Percentiles rank a stretch among this genome's conserved stretches.
Evolutionary conservation across 2,797 vertebrate species (phyloP).

Genomic region (Hafferia zeledoni): DNA sequence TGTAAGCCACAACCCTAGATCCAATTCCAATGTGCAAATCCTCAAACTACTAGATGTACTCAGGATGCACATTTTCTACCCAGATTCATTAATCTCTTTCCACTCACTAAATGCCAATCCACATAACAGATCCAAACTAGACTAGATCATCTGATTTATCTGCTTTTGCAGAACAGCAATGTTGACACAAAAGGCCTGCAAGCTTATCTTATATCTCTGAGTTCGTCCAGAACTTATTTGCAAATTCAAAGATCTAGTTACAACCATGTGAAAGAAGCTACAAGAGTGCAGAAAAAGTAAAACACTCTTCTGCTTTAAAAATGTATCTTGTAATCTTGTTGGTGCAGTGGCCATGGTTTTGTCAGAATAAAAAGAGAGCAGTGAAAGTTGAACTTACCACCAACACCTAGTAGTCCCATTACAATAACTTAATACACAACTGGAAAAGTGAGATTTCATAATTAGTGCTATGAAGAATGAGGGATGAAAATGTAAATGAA

Average conservation of each 20-base stretch:
- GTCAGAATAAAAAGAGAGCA: fast-evolving
- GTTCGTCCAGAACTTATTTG: neutral
- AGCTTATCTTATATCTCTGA: neutral
- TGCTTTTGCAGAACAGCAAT: neutral
- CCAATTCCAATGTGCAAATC: neutral
- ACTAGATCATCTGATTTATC: too few species aligned
- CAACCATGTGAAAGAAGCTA: neutral
- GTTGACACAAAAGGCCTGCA: neutral
- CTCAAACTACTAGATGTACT: neutral
- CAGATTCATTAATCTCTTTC: neutral
- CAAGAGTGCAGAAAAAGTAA: neutral
- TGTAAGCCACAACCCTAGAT: neutral
- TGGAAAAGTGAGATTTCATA: neutral
- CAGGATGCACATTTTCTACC: neutral
- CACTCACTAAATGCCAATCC: neutral
- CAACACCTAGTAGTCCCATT: neutral
- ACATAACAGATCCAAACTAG: neutral
- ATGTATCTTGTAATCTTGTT: neutral
- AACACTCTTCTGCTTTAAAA: neutral
- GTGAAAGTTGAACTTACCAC: neutral
- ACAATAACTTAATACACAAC: neutral
- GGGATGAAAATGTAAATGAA: neutral
- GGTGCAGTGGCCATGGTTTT: neutral
- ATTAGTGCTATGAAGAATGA: neutral
- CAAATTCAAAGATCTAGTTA: neutral